Base-by-base conservation (phyloP, 2,888 invertebrate species). In the Noctua fimbriata region DNA sequence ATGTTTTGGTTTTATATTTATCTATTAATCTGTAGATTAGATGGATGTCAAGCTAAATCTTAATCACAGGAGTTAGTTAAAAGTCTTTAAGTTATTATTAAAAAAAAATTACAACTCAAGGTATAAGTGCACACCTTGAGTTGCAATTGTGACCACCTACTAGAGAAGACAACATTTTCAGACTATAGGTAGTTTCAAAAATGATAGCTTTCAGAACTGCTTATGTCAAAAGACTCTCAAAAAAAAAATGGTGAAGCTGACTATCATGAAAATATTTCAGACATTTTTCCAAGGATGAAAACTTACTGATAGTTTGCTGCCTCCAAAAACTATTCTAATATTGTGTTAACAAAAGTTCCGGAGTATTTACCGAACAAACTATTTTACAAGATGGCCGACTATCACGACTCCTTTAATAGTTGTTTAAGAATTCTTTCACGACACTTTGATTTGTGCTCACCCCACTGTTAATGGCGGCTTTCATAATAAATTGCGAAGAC, bases 361-460 rank as follows among this genome's bases (percentile, higher is more conserved):
- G 49, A 79, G 76, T 82, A 81, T 78, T 81, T 72, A 78, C 73
- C 49, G 55, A 75, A 84, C 49, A 49, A 87, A 89, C 88, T 85
- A 85, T 88, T 82, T 73, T 47, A 80, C 82, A 79, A 82, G 80
- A 84, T 74, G 79, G 74, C 66, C 4, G 73, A 74, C 78, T 78
- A 81, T 83, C 83, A 80, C 78, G 88, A 84, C 52, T 84, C 69
- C 74, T 81, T 78, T 83, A 86, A 89, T 89, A 81, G 89, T 78
- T 88, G 84, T 88, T 89, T 88, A 87, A 89, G 84, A 86, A 89
- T 87, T 79, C 83, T 89, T 89, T 84, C 73, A 89, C 83, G 86
- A 72, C 85, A 89, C 79, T 89, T 89, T 89, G 87, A 89, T 89
- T 89, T 88, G 88, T 89, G 89, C 84, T 77, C 80, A 88, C 85